Evolutionary conservation across 2,797 vertebrate genomes (phyloP), one percentile per base, ranked within the genome.

Genomic region (Fundulus diaphanus): DNA sequence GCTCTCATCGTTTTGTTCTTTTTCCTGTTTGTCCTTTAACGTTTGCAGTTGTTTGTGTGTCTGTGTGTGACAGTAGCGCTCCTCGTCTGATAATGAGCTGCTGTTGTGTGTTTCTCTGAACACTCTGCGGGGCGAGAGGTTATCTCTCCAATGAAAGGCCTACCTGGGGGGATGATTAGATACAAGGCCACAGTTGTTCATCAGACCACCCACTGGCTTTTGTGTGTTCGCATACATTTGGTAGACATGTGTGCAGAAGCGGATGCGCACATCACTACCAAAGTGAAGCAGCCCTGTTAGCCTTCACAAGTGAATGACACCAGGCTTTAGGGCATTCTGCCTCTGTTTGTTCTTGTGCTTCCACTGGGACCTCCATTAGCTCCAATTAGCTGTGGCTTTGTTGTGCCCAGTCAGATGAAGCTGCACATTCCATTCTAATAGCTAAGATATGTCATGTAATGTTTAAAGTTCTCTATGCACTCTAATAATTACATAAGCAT

Each of bases 311-410:
- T 94, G 91, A 94, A 75, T 94, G 94, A 93, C 94, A 92, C 80
- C 57, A 67, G 79, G 93, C 93, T 93, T 87, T 80, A 83, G 93
- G 94, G 89, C 90, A 84, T 92, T 90, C 89, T 83, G 85, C 77
- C 79, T 90, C 78, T 94, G 91, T 95, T 95, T 94, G 91, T 94
- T 93, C 89, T 89, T 67, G 83, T 82, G 31, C 82, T 91, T 94
- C 93, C 87, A 76, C 84, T 68, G 93, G 93, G 92, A 93, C 89
- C 85, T 84, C 88, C 83, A 93, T 94, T 96, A 94, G 83, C 86
- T 91, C 89, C 93, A 94, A 95, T 94, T 94, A 94, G 89, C 84
- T 92, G 89, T 80, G 78, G 77, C 86, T 89, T 86, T 81, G 84
- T 88, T 89, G n/a, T 65, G 85, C 84, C 82, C 78, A 83, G 88